Evolutionary conservation across 1,140 invertebrate genomes (phyloP).

Genomic region (Belonocnema kinseyi): DNA sequence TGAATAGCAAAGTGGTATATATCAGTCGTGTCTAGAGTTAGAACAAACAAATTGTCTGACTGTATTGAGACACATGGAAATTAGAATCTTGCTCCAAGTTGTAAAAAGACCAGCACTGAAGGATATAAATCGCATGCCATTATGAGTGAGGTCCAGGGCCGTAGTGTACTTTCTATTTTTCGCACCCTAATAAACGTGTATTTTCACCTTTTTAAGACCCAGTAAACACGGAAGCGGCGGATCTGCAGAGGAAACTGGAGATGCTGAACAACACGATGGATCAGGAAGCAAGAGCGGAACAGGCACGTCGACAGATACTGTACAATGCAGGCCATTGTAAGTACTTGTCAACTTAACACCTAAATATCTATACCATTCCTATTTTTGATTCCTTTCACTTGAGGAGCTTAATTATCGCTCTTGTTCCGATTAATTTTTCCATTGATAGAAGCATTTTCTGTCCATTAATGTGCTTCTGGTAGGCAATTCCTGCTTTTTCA

Average conservation of each 20-base stretch:
- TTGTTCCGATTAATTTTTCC: not conserved
- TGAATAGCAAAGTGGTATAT: constrained; percentile 2
- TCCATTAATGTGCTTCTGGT: too few species aligned
- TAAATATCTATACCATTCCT: constrained; percentile 17
- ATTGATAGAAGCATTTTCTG: not conserved
- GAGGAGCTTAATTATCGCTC: not conserved
- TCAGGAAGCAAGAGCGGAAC: constrained; percentile 83
- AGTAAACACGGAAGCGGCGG: constrained; percentile 91
- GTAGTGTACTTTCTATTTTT: not conserved
- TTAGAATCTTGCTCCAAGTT: not conserved
- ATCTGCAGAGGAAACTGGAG: constrained; percentile 94
- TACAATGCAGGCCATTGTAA: constrained; percentile 83
- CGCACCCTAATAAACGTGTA: constrained; percentile 4
- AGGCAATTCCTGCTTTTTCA: not conserved
- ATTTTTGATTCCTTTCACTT: not conserved
- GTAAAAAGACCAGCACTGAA: not conserved
- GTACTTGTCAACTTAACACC: constrained; percentile 64
- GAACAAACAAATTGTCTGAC: not conserved
- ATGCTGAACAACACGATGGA: constrained; percentile 93
- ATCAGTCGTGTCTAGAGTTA: not conserved
- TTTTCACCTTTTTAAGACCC: constrained; percentile 80
- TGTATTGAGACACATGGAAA: not conserved
- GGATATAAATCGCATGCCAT: not conserved
- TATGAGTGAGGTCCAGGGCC: not conserved
- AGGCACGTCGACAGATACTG: constrained; percentile 80